phyloP scores from a whole-genome alignment of 2,888 invertebrate genomes.

The Tanaodytes sp. region DNA sequence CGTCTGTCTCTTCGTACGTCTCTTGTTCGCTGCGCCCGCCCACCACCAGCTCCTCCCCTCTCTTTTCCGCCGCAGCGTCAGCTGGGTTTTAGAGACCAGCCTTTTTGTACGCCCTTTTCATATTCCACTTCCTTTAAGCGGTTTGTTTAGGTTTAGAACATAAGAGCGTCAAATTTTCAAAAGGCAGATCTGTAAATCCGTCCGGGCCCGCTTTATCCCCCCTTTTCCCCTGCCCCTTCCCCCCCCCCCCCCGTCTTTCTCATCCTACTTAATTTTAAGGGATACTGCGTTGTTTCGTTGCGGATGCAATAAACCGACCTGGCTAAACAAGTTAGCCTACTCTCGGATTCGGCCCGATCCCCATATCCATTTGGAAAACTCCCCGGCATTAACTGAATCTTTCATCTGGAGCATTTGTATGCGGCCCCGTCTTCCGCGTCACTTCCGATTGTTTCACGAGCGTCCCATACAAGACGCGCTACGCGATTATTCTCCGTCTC shows the following conservation, averaged over 20 bases:
- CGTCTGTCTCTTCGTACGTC: too few species aligned
- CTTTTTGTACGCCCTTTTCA: too few species aligned
- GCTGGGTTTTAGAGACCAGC: too few species aligned
- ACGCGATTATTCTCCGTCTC: conserved; percentile 51
- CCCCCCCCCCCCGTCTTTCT: background rate
- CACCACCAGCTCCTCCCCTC: too few species aligned
- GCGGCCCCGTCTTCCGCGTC: conserved; percentile 58
- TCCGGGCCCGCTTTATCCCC: too few species aligned
- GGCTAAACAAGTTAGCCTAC: conserved; percentile 69
- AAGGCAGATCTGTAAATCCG: too few species aligned
- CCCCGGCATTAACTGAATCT: conserved; percentile 71
- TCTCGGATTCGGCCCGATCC: conserved; percentile 57
- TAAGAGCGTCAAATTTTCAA: too few species aligned
- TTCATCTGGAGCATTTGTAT: conserved; percentile 67
- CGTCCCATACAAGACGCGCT: conserved; percentile 54
- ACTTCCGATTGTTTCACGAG: conserved; percentile 55
- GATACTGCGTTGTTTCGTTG: conserved; percentile 39
- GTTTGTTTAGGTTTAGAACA: too few species aligned
- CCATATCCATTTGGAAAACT: conserved; percentile 66
- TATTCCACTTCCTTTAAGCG: too few species aligned
- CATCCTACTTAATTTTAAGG: conserved; percentile 38
- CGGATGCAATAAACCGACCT: conserved; percentile 68
- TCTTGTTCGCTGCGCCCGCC: too few species aligned
- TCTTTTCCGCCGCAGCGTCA: too few species aligned
- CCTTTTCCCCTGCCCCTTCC: too few species aligned